A percentile compares a stretch with the other conserved stretches of the same genome.
Evolutionary conservation across 2,113 vertebrate species (phyloP).

Genomic region (Siphamia tubifer): DNA sequence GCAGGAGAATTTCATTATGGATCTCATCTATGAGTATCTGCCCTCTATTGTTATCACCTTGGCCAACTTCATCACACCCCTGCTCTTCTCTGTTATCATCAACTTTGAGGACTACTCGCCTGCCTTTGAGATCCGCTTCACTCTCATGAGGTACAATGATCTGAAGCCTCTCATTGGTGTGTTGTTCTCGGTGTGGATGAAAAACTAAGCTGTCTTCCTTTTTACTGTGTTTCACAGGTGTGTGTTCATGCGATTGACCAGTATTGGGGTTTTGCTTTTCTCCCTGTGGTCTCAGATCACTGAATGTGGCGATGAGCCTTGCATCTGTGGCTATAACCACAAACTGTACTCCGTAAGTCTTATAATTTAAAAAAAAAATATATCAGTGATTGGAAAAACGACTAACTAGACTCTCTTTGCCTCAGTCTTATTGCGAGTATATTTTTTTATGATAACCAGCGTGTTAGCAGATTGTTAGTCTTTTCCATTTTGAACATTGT

Average conservation of each 20-base stretch:
- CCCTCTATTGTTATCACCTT: conserved; percentile 95
- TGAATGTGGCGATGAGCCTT: conserved; percentile 65
- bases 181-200: background rate
- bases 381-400: too few relatives aligned
- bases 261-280: conserved; percentile 88
- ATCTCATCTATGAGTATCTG: conserved; percentile 88
- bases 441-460: too few relatives aligned
- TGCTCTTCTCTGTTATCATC: conserved; percentile 88
- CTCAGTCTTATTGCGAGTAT: too few relatives aligned
- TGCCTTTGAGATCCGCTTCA: conserved; percentile 92
- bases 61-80: conserved; percentile 89
- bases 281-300: conserved; percentile 91
- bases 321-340: conserved; percentile 92
- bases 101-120: conserved; percentile 92
- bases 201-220: background rate
- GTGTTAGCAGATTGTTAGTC: too few relatives aligned
- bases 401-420: too few relatives aligned
- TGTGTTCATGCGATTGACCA: conserved; percentile 93
- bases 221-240: conserved; percentile 78
- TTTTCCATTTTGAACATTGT: too few relatives aligned
- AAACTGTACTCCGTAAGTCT: conserved; percentile 87
- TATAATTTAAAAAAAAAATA: background rate
- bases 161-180: background rate
- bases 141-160: conserved; percentile 82
- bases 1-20: conserved; percentile 71